Evolutionary conservation across 2,888 invertebrate genomes (phyloP), one percentile per base, ranked within the genome.

Genomic region (Exocentrus adspersus): DNA sequence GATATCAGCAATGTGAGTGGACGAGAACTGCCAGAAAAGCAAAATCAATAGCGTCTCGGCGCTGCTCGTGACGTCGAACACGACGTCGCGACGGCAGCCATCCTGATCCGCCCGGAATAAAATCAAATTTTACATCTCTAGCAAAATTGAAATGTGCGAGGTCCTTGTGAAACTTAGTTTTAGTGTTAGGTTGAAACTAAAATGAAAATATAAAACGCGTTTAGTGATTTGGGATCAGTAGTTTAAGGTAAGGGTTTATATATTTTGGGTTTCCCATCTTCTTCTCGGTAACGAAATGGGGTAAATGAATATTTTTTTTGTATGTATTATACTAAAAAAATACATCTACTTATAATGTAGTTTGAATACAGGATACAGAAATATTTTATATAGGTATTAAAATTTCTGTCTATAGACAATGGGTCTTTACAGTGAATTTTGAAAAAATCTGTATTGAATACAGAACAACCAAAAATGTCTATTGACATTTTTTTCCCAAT

Each of bases 31-130:
- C 19, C 41, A 12, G 9, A 20, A 24, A 52, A 51, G 14, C 28
- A 60, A 77, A 78, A 79, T 79, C 79, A 79, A 79, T 79, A 79
- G 68, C 67, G 70, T 67, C 69, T 75, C 78, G 78, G 75, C 71
- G 75, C 74, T 75, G 65, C 71, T 65, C 76, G 78, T 75, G 77
- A 73, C 75, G 77, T 72, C 75, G 76, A 7, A 37, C 19, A 9
- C 48, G 48, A 48, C 48, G 48, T 48, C 48, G 2, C 51, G 14
- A 32, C 37, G 51, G 19, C 54, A 21, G 43, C 54, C 43, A 54
- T 54, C 42, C 28, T 12, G 10, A 43, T 43, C 43, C 54, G 14
- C 54, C 43, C 54, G 43, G 30, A n/a, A 28, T 28, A 17, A 54
- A 51, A 32, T 20, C 32, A 19, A 19, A 37, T 17, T n/a, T 51